phyloP scores from a whole-genome alignment of 2,888 invertebrate species.

The Microdon myrmicae region DNA sequence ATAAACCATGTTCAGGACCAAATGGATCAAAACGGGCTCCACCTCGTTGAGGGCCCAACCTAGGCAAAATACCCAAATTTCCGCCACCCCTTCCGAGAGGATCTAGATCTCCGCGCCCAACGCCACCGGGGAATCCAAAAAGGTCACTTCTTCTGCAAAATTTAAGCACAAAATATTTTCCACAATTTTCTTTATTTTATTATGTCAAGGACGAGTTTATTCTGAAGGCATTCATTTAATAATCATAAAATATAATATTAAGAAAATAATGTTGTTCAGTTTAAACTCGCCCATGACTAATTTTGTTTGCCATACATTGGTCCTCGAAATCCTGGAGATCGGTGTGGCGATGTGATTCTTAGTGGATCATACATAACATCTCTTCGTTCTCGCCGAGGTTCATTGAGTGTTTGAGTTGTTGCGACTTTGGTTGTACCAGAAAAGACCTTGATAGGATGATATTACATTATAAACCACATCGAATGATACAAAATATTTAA shows the following conservation, averaged over 20 bases:
- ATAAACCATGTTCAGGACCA: slow-evolving; percentile 70
- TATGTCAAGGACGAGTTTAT: too few relatives aligned
- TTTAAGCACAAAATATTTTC: slow-evolving; percentile 1
- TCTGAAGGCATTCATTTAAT: too few relatives aligned
- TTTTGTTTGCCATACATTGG: slow-evolving; percentile 56
- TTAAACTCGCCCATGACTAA: slow-evolving; percentile 1
- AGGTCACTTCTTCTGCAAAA: slow-evolving; percentile 54
- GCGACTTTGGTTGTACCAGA: slow-evolving; percentile 60
- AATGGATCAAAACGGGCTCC: slow-evolving; percentile 87
- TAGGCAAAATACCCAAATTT: slow-evolving; percentile 59
- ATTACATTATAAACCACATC: neutral
- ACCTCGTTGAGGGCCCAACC: slow-evolving; percentile 34
- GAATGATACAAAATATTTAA: slow-evolving; percentile 1
- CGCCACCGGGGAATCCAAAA: slow-evolving; percentile 65
- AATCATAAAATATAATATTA: too few relatives aligned
- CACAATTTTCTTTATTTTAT: neutral
- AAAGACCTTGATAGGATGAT: slow-evolving; percentile 56
- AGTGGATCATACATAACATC: slow-evolving; percentile 55
- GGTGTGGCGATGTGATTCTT: slow-evolving; percentile 51
- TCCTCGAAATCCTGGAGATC: slow-evolving; percentile 42
- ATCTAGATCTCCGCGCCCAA: slow-evolving; percentile 82
- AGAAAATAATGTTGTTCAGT: too few relatives aligned
- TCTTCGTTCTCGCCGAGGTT: slow-evolving; percentile 21
- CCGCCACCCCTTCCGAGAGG: slow-evolving; percentile 72
- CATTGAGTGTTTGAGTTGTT: slow-evolving; percentile 60